Base-by-base conservation (phyloP, 2,888 invertebrate species). In the Nineta flava region DNA sequence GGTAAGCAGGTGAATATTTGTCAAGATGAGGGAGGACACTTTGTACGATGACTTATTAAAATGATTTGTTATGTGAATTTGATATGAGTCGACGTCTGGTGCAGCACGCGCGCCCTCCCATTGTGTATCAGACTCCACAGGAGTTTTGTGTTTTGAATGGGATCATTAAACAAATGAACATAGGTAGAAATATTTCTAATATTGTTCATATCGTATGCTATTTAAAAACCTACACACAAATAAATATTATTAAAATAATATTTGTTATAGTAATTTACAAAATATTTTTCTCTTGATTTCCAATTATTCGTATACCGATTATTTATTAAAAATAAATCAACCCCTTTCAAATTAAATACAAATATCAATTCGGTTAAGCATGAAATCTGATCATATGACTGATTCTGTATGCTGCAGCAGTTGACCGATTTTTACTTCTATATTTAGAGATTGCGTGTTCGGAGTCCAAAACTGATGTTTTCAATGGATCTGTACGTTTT, bases 11-110 rank as follows among this genome's bases (percentile, higher is more conserved):
- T n/a, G n/a, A n/a, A n/a, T n/a, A n/a, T n/a, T n/a, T 6, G 26
- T 7, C 4, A 26, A 26, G 26, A 26, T 26, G 26, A 26, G 7
- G n/a, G n/a, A 26, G 6, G 6, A 26, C 26, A 26, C 26, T n/a
- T n/a, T 26, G 26, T 26, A 26, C 59, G 56, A 60, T 63, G 54
- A 43, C 19, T 19, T 9, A 17, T n/a, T 43, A n/a, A n/a, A n/a
- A 17, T 38, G 41, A 7, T 26, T 26, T 26, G 26, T 26, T 26
- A 26, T 38, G 19, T 19, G 35, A 47, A 13, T 38, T n/a, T 16
- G 47, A 35, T 40, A 31, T 13, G 31, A 17, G 19, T 34, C 34
- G 40, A 40, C 47, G 47, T 47, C 41, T 48, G 42, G 42, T 9
- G 48, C 19, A 41, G 38, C 38, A 38, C 38, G 38, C 38, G 38